These are phyloP conservation scores for Oxytorus armatus DNA, from an alignment of 2,888 invertebrate genomes.

Conservation along the genomic window DNA sequence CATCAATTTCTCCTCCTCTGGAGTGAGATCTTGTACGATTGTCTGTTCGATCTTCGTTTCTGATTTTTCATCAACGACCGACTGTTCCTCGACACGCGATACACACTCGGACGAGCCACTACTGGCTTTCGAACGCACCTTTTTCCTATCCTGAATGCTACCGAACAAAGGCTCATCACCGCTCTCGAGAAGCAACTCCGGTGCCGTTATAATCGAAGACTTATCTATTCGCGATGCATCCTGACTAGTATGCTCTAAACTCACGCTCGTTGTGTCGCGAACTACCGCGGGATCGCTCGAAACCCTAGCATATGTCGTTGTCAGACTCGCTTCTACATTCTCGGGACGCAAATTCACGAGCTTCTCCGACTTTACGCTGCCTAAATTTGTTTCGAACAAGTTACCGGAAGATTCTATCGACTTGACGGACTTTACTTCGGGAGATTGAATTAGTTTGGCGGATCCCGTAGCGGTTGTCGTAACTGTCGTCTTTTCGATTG, in stretches of 20 bases:
- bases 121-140: constrained; percentile 64
- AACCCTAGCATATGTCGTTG: constrained; percentile 78
- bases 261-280: constrained; percentile 34
- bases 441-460: constrained; percentile 70
- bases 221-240: constrained; percentile 47
- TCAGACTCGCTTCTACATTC: constrained; percentile 79
- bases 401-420: constrained; percentile 74
- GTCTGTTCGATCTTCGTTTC: constrained; percentile 41
- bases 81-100: constrained; percentile 29
- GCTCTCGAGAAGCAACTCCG: constrained; percentile 56
- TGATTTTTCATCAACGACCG: constrained; percentile 1
- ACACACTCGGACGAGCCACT: constrained; percentile 33
- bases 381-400: constrained; percentile 71
- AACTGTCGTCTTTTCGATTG: constrained; percentile 73
- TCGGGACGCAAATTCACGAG: constrained; percentile 79
- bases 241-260: constrained; percentile 56
- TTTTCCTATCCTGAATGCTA: constrained; percentile 80
- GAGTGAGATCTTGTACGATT: constrained; percentile 39
- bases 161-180: constrained; percentile 78
- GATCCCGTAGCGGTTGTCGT: constrained; percentile 67
- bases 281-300: constrained; percentile 65
- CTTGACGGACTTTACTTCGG: constrained; percentile 72
- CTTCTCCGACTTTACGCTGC: constrained; percentile 75
- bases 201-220: constrained; percentile 33
- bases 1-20: constrained; percentile 62